Evolutionary conservation across 2,888 invertebrate species (phyloP).

Genomic region (Noctua janthe): DNA sequence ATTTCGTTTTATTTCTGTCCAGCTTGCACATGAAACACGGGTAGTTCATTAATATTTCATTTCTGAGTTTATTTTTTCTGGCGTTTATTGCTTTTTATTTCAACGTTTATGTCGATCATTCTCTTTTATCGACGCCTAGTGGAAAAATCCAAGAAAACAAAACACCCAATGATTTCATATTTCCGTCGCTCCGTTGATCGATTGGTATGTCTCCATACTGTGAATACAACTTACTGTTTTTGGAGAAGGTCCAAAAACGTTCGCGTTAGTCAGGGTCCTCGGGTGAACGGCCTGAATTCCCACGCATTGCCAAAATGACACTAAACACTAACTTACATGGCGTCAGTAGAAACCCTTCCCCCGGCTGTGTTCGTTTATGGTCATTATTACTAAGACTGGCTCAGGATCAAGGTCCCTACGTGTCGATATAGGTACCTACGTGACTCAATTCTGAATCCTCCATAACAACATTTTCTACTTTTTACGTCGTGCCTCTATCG

Average conservation of each 20-base stretch:
- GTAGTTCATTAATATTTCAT: slow-evolving; percentile 37
- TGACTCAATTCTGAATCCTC: slow-evolving; percentile 66
- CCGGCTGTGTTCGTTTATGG: slow-evolving; percentile 70
- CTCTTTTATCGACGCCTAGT: slow-evolving; percentile 28
- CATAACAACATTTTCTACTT: slow-evolving; percentile 62
- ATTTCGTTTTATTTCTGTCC: slow-evolving; percentile 42
- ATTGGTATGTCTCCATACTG: slow-evolving; percentile 53
- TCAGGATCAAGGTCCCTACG: slow-evolving; percentile 72
- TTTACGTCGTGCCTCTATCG: slow-evolving; percentile 43
- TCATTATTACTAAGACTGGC: slow-evolving; percentile 71
- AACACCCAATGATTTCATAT: slow-evolving; percentile 37
- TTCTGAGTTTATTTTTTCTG: slow-evolving; percentile 16
- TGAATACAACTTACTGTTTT: slow-evolving; percentile 77
- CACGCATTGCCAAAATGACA: slow-evolving; percentile 78
- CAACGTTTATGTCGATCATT: slow-evolving; percentile 31
- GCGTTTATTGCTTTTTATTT: slow-evolving; percentile 39
- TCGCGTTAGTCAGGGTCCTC: slow-evolving; percentile 79
- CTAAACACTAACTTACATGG: slow-evolving; percentile 71
- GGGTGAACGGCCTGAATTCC: slow-evolving; percentile 85
- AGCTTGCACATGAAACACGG: slow-evolving; percentile 32
- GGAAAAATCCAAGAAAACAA: slow-evolving; percentile 45
- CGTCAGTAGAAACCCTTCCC: slow-evolving; percentile 65
- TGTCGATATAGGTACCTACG: slow-evolving; percentile 59
- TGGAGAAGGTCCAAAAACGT: slow-evolving; percentile 82
- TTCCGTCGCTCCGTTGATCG: slow-evolving; percentile 44